Evolutionary conservation across 2,113 vertebrate species (phyloP).

Genomic region (Lepus europaeus): DNA sequence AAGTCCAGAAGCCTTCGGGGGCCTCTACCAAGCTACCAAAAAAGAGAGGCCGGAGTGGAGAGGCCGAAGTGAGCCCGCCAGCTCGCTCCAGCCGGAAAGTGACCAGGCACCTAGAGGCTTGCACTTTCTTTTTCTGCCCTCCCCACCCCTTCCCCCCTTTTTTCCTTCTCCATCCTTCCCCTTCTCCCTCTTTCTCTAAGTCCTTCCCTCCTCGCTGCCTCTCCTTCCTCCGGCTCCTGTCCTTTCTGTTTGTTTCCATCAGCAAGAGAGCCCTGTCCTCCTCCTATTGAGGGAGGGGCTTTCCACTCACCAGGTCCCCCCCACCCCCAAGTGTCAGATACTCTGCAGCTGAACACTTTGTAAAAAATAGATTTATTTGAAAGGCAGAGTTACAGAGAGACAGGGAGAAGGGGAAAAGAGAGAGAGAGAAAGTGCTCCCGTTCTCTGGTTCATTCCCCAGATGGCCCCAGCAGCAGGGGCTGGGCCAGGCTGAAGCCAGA

Average conservation of each 20-base stretch:
- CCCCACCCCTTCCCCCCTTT: neutral
- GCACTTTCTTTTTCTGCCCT: neutral
- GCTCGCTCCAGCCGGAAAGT: accelerated
- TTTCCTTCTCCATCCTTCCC: neutral
- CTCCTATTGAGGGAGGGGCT: neutral
- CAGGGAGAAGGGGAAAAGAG: too few relatives aligned
- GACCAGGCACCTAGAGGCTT: accelerated
- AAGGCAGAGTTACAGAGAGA: too few relatives aligned
- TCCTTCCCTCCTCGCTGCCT: too few relatives aligned
- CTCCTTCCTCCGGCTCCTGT: neutral
- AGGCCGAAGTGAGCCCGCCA: accelerated
- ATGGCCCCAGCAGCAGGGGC: too few relatives aligned
- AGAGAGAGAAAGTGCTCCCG: too few relatives aligned
- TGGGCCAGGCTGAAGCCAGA: too few relatives aligned
- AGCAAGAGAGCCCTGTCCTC: neutral
- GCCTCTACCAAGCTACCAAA: neutral
- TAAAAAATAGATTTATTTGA: too few relatives aligned
- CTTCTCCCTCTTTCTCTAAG: neutral
- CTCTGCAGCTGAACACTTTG: neutral
- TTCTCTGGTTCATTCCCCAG: too few relatives aligned
- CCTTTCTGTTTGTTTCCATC: neutral
- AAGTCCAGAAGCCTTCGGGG: neutral
- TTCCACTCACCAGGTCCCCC: neutral
- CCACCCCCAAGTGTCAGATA: neutral
- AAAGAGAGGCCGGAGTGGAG: neutral